phyloP scores from a whole-genome alignment of 2,113 vertebrate genomes.

The Amia ocellicauda region DNA sequence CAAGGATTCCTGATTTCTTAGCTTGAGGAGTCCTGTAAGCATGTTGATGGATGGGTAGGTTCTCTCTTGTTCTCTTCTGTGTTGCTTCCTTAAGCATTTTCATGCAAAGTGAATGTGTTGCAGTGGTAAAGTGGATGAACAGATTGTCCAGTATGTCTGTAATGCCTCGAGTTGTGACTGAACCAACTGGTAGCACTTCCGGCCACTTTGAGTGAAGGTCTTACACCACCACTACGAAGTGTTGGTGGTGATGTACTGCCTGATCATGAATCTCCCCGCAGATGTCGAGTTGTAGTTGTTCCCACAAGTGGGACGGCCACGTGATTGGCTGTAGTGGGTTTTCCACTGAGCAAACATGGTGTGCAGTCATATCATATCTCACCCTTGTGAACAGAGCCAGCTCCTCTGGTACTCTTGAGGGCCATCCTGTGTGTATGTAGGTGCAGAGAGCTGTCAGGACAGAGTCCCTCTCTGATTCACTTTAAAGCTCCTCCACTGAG shows the following conservation, averaged over 20 bases:
- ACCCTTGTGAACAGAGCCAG: neutral
- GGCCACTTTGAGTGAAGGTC: constrained; percentile 28
- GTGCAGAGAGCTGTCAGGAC: too few species aligned
- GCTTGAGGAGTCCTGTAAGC: too few species aligned
- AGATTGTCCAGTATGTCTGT: neutral
- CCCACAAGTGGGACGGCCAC: constrained; percentile 6
- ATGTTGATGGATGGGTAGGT: too few species aligned
- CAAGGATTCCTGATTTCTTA: too few species aligned
- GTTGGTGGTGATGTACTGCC: constrained; percentile 13
- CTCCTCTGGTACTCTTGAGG: neutral
- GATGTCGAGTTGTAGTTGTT: constrained; percentile 18
- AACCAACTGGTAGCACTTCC: neutral
- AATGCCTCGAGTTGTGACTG: neutral
- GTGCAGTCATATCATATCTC: neutral
- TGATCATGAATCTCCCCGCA: constrained; percentile 16
- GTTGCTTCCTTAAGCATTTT: too few species aligned
- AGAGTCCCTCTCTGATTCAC: too few species aligned
- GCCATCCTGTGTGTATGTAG: neutral
- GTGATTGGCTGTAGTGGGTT: neutral
- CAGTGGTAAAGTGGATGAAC: neutral
- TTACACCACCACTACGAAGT: constrained; percentile 18
- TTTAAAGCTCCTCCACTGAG: neutral
- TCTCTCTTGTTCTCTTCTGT: too few species aligned
- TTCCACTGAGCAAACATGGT: neutral
- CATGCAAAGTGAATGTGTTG: too few species aligned